Evolutionary conservation across 2,797 vertebrate genomes (phyloP).

Genomic region (Danio tinwini): DNA sequence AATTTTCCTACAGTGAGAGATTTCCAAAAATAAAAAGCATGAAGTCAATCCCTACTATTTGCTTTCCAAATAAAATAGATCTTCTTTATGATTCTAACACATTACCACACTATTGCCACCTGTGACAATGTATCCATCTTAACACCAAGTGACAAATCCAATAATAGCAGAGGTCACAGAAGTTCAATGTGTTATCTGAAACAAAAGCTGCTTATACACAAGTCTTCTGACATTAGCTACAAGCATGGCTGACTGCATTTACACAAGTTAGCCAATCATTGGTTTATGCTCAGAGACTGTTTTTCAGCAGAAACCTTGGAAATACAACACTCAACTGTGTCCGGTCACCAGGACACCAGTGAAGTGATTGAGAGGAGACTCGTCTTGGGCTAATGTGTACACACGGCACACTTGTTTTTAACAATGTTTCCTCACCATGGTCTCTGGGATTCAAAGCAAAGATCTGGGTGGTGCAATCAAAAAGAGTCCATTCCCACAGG

Average conservation of each 20-base stretch:
- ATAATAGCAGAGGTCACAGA: not conserved
- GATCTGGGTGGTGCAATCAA: not conserved
- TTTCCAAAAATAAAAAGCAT: not conserved
- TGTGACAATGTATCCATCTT: not conserved
- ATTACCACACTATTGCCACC: not conserved
- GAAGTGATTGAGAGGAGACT: slow-evolving; percentile 6
- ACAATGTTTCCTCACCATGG: not conserved
- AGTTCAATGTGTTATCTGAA: slow-evolving; percentile 3
- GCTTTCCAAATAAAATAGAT: slow-evolving; percentile 5
- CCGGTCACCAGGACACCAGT: slow-evolving; percentile 11
- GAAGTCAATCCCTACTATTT: not conserved
- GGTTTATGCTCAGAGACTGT: not conserved
- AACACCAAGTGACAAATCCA: not conserved
- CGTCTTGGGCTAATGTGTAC: not conserved
- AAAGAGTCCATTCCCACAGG: not conserved
- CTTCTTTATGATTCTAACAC: not conserved
- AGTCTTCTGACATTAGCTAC: not conserved
- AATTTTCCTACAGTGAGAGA: slow-evolving; percentile 28
- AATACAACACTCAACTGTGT: slow-evolving; percentile 10
- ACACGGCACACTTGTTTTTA: slow-evolving; percentile 10
- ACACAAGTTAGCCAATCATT: slow-evolving; percentile 10
- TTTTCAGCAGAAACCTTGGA: not conserved
- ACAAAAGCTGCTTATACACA: slow-evolving; percentile 31
- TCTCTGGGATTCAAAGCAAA: not conserved
- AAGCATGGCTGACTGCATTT: not conserved